Percentiles rank a stretch among this genome's conserved stretches.
Conservation (phyloP, 1,140 invertebrate genomes). For the Charaxes varanes region DNA sequence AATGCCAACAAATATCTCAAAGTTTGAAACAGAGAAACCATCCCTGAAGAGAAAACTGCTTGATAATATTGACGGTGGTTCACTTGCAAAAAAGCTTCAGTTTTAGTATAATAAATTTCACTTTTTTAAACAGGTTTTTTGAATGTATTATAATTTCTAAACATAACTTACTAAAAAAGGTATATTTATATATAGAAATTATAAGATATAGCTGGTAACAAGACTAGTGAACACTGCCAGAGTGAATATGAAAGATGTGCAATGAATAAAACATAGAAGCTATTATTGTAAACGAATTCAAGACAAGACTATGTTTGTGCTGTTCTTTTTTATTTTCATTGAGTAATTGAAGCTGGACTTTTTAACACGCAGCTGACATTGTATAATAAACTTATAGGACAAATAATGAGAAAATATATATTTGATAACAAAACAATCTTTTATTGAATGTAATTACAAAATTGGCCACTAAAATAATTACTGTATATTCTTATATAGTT, state of each 20-base stretch:
- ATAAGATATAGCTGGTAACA: too few species aligned
- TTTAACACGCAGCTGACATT: conserved; percentile 15
- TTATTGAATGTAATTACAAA: conserved; percentile 9
- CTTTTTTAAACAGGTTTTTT: background rate
- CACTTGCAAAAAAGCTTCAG: conserved; percentile 79
- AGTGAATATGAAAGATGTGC: conserved; percentile 32
- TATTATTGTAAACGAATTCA: conserved; percentile 13
- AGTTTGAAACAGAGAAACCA: conserved; percentile 77
- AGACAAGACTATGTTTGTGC: conserved; percentile 4
- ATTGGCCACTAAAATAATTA: conserved; percentile 4
- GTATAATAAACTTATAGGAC: conserved; percentile 20
- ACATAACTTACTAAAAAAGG: background rate
- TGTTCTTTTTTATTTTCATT: conserved; percentile 3
- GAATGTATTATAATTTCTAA: background rate
- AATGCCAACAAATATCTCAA: conserved; percentile 79
- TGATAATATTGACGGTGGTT: conserved; percentile 81
- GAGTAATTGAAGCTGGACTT: conserved; percentile 34
- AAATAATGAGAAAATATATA: conserved; percentile 33
- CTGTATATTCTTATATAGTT: conserved; percentile 11
- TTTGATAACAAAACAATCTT: conserved; percentile 26
- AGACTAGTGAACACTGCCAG: conserved; percentile 14
- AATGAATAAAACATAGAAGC: conserved; percentile 20
- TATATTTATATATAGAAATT: too few species aligned
- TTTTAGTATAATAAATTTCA: conserved; percentile 63
- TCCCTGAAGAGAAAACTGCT: conserved; percentile 84